Evolutionary conservation across 2,797 vertebrate genomes (phyloP).

Genomic region (Gymnopithys bicolor): DNA sequence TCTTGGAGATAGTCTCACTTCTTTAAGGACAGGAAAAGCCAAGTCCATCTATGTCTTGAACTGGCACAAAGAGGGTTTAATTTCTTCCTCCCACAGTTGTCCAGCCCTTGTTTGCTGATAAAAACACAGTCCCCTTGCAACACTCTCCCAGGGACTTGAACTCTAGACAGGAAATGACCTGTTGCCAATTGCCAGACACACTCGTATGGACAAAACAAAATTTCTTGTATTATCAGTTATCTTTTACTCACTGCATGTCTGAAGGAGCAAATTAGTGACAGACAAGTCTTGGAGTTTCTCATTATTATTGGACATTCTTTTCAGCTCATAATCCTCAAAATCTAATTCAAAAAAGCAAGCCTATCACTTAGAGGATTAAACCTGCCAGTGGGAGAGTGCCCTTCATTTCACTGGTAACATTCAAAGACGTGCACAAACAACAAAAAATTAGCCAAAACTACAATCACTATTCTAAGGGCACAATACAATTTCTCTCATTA

Average conservation of each 20-base stretch:
- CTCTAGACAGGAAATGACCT: not conserved
- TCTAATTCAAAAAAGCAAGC: not conserved
- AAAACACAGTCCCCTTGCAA: not conserved
- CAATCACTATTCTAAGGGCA: not conserved
- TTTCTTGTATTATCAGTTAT: not conserved
- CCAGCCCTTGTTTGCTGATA: not conserved
- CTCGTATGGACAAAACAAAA: not conserved
- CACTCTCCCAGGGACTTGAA: not conserved
- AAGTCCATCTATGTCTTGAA: not conserved
- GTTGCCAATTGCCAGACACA: not conserved
- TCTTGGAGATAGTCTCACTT: not conserved
- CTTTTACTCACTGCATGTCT: not conserved
- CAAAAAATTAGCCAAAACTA: not conserved
- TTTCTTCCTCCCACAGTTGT: not conserved
- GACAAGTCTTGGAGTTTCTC: not conserved
- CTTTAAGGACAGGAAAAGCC: not conserved
- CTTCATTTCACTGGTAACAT: not conserved
- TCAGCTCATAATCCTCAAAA: not conserved
- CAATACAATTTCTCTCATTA: not conserved
- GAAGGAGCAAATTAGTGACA: not conserved
- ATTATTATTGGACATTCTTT: not conserved
- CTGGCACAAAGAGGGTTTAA: not conserved
- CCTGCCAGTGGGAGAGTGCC: not conserved
- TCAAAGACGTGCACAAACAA: not conserved
- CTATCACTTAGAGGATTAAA: not conserved